Percentiles rank a stretch among this genome's conserved stretches.
Evolutionary conservation across 2,113 vertebrate species (phyloP).

Genomic region (Baryphthengus martii): DNA sequence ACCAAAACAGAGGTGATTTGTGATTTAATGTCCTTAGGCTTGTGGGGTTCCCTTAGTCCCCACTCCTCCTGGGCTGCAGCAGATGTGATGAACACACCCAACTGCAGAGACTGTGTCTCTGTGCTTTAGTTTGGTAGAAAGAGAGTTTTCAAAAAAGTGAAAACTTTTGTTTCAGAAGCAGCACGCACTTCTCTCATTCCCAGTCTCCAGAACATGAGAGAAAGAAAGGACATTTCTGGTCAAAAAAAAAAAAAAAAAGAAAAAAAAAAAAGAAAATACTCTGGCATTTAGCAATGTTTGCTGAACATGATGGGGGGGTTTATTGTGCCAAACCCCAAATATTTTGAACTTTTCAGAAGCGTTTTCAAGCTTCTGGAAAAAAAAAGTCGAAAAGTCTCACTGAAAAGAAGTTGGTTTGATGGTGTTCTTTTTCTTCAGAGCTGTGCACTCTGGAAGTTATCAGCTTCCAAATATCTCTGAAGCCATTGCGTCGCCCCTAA

Average conservation of each 20-base stretch:
- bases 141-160: not conserved
- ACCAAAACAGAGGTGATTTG: not conserved
- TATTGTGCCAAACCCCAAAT: constrained; percentile 35
- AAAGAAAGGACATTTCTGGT: not conserved
- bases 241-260: not conserved
- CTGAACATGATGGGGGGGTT: not conserved
- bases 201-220: rapidly evolving
- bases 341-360: not conserved
- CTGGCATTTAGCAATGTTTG: not conserved
- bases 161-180: not conserved
- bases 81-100: not conserved
- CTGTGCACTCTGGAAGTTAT: not conserved
- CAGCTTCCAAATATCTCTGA: not conserved
- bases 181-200: not conserved
- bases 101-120: not conserved
- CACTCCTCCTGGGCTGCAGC: not conserved
- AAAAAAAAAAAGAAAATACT: not conserved
- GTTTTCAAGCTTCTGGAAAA: not conserved
- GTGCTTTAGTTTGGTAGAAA: not conserved
- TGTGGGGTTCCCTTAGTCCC: not conserved
- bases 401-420: not conserved
- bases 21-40: not conserved
- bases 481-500: not conserved
- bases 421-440: not conserved
- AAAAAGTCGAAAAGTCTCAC: not conserved